A percentile compares a stretch with the other conserved stretches of the same genome.
phyloP scores from a whole-genome alignment of 2,113 vertebrate genomes.

The Platanista minor region DNA sequence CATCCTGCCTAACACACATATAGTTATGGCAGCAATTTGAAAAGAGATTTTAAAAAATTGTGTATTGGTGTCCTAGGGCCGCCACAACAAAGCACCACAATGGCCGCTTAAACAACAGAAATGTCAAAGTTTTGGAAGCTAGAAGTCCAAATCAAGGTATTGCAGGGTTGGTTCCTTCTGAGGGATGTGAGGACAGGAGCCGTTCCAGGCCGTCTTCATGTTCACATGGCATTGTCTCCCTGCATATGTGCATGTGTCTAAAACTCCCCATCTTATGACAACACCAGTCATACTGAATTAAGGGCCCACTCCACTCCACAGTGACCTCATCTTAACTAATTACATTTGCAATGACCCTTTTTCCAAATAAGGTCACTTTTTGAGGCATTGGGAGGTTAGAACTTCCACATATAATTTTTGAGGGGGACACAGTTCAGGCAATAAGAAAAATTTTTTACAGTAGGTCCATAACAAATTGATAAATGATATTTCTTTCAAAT shows the following conservation, averaged over 20 bases:
- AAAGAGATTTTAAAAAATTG: not conserved
- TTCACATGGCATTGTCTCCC: not conserved
- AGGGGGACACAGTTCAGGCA: not conserved
- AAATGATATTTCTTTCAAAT: not conserved
- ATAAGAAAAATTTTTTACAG: not conserved
- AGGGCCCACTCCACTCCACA: rapidly evolving
- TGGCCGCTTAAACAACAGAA: not conserved
- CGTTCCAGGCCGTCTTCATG: not conserved
- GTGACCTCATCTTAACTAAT: not conserved
- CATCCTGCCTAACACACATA: not conserved
- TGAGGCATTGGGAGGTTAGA: not conserved
- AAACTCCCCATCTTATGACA: not conserved
- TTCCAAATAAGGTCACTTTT: not conserved
- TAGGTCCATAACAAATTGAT: not conserved
- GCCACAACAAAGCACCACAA: not conserved
- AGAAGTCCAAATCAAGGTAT: not conserved
- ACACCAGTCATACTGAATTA: not conserved
- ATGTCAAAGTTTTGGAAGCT: not conserved
- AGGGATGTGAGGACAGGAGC: not conserved
- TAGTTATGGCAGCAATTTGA: not conserved
- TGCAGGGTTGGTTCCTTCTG: not conserved
- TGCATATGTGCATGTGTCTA: not conserved
- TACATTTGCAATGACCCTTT: not conserved
- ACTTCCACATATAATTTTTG: not conserved
- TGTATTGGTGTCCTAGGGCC: not conserved